Evolutionary conservation across 2,797 vertebrate species (phyloP), one percentile per base, ranked within the genome.

Genomic region (Aplochiton taeniatus): DNA sequence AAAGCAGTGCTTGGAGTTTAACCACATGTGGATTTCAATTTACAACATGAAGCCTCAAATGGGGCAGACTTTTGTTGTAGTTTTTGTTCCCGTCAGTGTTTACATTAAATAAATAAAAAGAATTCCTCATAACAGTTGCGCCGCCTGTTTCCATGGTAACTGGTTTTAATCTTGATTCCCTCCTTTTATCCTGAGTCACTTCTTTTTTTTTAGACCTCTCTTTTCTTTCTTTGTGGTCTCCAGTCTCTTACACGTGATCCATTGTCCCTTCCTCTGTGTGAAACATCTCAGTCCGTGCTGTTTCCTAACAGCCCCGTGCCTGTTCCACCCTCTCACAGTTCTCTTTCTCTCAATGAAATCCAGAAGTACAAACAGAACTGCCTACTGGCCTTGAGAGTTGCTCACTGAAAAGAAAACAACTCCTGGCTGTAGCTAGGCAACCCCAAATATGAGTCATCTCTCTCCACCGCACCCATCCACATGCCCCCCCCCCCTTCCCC

Each of bases 401-500:
- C 50, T 20, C 11, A 1, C 47, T 56, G 60, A 62, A 84, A 86
- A 81, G 82, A 91, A 92, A 92, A 93, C 90, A 92, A 89, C 85
- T 89, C 74, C 72, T 68, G 64, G 73, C 76, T 65, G 90, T 91
- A 87, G 78, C 92, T 89, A 90, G 83, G 92, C 90, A 92, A 92
- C 90, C 75, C 83, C 81, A 86, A 90, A 88, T 85, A 81, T 93
- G 90, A 93, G 83, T 92, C 91, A 93, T 83, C 83, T 46, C 58
- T 46, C 77, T 46, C 77, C 48, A 78, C 91, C 83, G 81, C 88
- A 61, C 89, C 90, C 89, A 75, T 86, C 80, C 76, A 77, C 80
- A 77, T 79, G 79, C 60, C 45, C 55, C 45, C 46, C 79, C 70
- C 75, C 82, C 50, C 19, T 13, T 58, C 42, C 70, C 61, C 19